phyloP scores from a whole-genome alignment of 2,113 vertebrate species.

The Apteryx owenii region DNA sequence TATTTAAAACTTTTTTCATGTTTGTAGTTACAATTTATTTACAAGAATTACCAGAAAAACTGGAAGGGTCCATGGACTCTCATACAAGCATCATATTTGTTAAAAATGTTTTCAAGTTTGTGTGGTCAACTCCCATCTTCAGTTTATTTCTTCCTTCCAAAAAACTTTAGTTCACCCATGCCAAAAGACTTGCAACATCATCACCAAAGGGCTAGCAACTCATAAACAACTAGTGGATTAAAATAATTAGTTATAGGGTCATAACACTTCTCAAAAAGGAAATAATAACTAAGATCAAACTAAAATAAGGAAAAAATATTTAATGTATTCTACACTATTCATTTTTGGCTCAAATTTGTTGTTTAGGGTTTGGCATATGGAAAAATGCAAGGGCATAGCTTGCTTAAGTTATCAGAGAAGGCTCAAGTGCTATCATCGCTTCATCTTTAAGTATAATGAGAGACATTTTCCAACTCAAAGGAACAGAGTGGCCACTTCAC shows the following conservation, averaged over 20 bases:
- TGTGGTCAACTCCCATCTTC: neutral
- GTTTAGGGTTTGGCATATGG: neutral
- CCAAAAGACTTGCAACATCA: neutral
- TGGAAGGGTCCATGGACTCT: neutral
- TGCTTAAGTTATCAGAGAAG: neutral
- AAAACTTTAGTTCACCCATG: neutral
- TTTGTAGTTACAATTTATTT: neutral
- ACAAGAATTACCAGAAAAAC: neutral
- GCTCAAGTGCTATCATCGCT: neutral
- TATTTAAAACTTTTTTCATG: neutral
- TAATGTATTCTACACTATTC: neutral
- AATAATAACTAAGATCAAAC: neutral
- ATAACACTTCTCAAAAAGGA: neutral
- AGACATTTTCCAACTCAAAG: neutral
- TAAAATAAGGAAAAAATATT: neutral
- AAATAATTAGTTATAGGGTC: neutral
- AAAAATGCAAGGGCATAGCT: neutral
- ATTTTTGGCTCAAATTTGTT: neutral
- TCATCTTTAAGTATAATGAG: neutral
- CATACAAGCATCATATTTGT: neutral
- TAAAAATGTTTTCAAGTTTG: neutral
- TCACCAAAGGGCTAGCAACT: neutral
- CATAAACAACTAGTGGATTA: neutral
- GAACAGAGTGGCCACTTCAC: constrained; percentile 1
- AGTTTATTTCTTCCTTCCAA: neutral